phyloP scores from a whole-genome alignment of 2,113 vertebrate species.

The Eulacestoma nigropectus region DNA sequence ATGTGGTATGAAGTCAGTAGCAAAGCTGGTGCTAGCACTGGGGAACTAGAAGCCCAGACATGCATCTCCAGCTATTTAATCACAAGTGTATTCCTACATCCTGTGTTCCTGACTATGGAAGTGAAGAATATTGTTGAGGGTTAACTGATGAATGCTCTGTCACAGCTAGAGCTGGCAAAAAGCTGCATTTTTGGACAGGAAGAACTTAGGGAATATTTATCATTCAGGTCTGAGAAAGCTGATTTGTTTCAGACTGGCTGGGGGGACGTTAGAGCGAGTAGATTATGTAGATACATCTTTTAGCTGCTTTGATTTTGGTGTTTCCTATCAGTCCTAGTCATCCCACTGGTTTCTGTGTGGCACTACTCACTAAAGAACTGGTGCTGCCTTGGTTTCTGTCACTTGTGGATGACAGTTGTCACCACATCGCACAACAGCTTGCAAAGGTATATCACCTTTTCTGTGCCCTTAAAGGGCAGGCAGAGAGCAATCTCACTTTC shows the following conservation, averaged over 20 bases:
- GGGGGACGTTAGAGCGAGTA: background rate
- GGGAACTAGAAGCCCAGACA: background rate
- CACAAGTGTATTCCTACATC: background rate
- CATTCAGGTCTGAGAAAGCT: accelerated
- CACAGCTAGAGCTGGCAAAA: background rate
- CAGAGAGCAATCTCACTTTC: background rate
- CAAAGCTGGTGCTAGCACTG: background rate
- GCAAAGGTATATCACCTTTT: background rate
- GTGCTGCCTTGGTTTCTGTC: background rate
- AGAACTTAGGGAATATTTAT: background rate
- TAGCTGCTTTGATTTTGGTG: background rate
- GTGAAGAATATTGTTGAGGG: background rate
- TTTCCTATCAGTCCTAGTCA: background rate
- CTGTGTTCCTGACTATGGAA: background rate
- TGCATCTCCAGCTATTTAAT: background rate
- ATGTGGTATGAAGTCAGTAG: background rate
- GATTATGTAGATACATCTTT: background rate
- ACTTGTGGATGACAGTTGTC: background rate
- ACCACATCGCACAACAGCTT: background rate
- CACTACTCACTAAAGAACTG: background rate
- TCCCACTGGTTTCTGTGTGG: background rate
- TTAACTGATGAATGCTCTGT: background rate
- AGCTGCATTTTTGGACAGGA: background rate
- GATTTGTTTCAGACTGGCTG: background rate
- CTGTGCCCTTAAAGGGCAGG: background rate